Evolutionary conservation across 1,140 invertebrate genomes (phyloP).

Genomic region (Pteromalus puparum): DNA sequence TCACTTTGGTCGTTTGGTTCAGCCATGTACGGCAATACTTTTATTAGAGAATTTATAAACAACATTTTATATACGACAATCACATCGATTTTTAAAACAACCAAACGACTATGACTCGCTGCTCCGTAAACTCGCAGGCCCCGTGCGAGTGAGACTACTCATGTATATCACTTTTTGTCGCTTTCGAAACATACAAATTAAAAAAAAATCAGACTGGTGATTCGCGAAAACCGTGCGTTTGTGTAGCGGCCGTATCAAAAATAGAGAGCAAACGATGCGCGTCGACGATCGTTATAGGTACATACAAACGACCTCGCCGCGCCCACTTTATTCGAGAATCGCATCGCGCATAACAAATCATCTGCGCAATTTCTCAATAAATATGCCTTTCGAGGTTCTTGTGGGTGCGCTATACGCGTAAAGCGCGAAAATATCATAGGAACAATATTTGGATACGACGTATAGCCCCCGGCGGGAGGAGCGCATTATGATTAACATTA

Average conservation of each 20-base stretch:
- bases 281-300: conserved; percentile 44
- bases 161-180: conserved; percentile 18
- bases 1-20: neutral
- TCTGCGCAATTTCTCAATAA: conserved; percentile 40
- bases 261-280: conserved; percentile 72
- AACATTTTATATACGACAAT: neutral
- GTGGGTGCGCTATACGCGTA: conserved; percentile 62
- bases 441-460: conserved; percentile 71
- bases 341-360: neutral
- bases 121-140: neutral
- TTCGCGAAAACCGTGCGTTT: conserved; percentile 21
- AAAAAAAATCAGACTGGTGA: conserved; percentile 26
- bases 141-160: neutral
- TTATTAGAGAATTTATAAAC: too few species aligned
- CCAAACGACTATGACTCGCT: neutral
- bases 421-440: conserved; percentile 69
- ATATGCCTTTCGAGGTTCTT: conserved; percentile 41
- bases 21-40: too few species aligned
- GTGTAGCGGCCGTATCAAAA: conserved; percentile 68
- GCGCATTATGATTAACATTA: conserved; percentile 23
- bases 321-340: conserved; percentile 53
- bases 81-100: neutral
- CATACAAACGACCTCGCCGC: conserved; percentile 23
- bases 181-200: conserved; percentile 14
- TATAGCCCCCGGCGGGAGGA: conserved; percentile 57